phyloP scores from a whole-genome alignment of 2,797 vertebrate genomes.

The Monodelphis domestica region DNA sequence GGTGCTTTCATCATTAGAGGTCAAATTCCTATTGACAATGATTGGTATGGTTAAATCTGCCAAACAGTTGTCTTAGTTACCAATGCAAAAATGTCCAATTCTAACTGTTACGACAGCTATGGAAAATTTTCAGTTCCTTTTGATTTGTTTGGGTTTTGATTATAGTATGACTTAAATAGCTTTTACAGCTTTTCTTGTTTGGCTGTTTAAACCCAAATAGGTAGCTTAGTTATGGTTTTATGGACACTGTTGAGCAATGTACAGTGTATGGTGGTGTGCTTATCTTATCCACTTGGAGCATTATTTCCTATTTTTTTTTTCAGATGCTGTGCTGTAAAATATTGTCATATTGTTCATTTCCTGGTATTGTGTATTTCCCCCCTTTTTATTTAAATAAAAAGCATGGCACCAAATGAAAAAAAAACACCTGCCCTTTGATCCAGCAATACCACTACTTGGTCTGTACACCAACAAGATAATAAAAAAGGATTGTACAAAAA shows the following conservation, averaged over 20 bases:
- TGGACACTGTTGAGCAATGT: conserved; percentile 85
- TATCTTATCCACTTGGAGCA: conserved; percentile 85
- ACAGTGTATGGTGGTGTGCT: conserved; percentile 89
- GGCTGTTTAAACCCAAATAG: conserved; percentile 89
- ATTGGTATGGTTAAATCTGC: conserved; percentile 81
- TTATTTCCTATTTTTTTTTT: conserved; percentile 86
- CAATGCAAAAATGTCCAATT: conserved; percentile 79
- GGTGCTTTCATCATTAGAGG: conserved; percentile 85
- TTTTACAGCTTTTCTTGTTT: conserved; percentile 85
- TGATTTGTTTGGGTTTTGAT: conserved; percentile 61
- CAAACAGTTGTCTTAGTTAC: conserved; percentile 84
- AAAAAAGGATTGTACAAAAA: too few relatives aligned
- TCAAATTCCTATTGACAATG: conserved; percentile 81
- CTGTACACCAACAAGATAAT: too few relatives aligned
- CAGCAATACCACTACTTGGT: too few relatives aligned
- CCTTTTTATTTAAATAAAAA: conserved; percentile 87
- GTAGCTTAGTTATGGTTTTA: conserved; percentile 85
- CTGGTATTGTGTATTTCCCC: conserved; percentile 85
- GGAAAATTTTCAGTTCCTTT: conserved; percentile 76
- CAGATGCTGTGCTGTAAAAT: conserved; percentile 90
- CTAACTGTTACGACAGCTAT: conserved; percentile 79
- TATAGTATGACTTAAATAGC: conserved; percentile 84
- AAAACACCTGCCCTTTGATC: too few relatives aligned
- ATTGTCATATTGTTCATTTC: conserved; percentile 87
- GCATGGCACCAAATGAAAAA: conserved; percentile 87